Conservation (phyloP, 2,113 vertebrate species). For the Barbus barbus region DNA sequence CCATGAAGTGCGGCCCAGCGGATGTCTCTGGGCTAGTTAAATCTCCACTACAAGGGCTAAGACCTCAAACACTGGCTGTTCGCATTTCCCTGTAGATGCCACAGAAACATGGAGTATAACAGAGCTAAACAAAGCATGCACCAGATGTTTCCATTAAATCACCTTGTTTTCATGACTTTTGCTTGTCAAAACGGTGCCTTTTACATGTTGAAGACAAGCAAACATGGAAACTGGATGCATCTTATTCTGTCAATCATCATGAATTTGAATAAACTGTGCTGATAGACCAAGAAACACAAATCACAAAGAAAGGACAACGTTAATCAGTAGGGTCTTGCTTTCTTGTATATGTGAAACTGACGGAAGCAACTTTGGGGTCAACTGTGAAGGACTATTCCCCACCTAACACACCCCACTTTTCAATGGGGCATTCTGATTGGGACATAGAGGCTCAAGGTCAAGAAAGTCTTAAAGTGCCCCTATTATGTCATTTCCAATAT, state of each 20-base stretch:
- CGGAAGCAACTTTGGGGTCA: not conserved
- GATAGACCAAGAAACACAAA: not conserved
- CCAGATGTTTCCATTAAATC: conserved; percentile 20
- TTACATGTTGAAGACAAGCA: conserved; percentile 21
- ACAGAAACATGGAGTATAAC: not conserved
- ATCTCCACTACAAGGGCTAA: conserved; percentile 45
- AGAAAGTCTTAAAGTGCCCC: not conserved
- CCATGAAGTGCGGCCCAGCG: conserved; percentile 39
- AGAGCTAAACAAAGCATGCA: not conserved
- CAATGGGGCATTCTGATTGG: not conserved
- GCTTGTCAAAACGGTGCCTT: not conserved
- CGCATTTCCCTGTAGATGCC: conserved; percentile 29
- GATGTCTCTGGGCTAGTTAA: conserved; percentile 45
- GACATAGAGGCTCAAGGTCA: not conserved
- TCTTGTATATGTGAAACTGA: not conserved
- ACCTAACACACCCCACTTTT: too few relatives aligned
- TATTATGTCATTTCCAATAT: too few relatives aligned
- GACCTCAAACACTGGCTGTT: conserved; percentile 26
- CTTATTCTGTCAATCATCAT: not conserved
- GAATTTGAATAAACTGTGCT: not conserved
- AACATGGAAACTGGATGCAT: not conserved
- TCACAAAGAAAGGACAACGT: not conserved
- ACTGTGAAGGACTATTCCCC: not conserved
- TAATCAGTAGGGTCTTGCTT: not conserved
- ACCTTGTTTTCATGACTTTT: not conserved